These are phyloP conservation scores for Nerophis ophidion DNA, from an alignment of 2,113 vertebrate genomes.

Conservation along the genomic window DNA sequence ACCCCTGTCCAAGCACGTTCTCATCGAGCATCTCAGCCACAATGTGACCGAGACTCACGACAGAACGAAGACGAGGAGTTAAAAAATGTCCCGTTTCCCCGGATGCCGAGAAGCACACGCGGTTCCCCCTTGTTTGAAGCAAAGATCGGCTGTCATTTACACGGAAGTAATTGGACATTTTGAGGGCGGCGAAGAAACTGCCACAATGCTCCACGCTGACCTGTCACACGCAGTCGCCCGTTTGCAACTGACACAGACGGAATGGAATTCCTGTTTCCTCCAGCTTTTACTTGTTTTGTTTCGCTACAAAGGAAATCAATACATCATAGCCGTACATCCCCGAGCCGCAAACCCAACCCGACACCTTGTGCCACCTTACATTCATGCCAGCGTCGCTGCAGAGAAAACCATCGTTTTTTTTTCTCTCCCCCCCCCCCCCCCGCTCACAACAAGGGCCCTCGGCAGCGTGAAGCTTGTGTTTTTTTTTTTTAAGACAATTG, in stretches of 20 bases:
- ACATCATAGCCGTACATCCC: constrained; percentile 22
- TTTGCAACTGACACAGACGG: constrained; percentile 10
- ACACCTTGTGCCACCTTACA: constrained; percentile 32
- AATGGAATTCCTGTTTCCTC: constrained; percentile 33
- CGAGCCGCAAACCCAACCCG: constrained; percentile 24
- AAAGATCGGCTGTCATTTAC: constrained; percentile 10
- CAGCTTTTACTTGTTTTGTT: constrained; percentile 30
- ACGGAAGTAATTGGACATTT: constrained; percentile 10
- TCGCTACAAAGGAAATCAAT: constrained; percentile 38
- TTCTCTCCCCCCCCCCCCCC: no score
- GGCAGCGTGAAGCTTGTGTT: constrained; percentile 18
- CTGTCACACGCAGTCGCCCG: constrained; percentile 7
- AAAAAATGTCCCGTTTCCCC: not conserved
- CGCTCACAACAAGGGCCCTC: constrained; percentile 17
- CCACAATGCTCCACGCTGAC: constrained; percentile 9
- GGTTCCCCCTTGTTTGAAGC: not conserved
- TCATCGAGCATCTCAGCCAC: not conserved
- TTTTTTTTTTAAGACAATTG: constrained; percentile 12
- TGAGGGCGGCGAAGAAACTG: constrained; percentile 5
- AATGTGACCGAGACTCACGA: not conserved
- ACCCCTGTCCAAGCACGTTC: not conserved
- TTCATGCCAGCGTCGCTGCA: constrained; percentile 21
- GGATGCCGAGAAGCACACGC: constrained; percentile 3
- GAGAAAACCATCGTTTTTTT: constrained; percentile 17
- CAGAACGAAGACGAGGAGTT: not conserved